Conservation (phyloP, 2,888 invertebrate species). For the Halocaridina rubra region DNA sequence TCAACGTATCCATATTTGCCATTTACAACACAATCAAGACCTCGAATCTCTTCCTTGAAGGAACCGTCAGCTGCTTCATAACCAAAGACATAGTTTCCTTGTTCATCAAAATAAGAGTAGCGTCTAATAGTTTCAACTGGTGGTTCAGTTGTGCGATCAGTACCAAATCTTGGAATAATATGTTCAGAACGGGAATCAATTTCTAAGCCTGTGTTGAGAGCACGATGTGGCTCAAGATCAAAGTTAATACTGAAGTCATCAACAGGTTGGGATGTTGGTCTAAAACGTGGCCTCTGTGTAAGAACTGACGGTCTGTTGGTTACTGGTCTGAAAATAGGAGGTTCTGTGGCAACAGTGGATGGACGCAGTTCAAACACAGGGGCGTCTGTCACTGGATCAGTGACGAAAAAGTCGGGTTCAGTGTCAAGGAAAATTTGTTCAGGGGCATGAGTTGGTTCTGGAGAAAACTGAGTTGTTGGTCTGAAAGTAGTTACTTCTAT, state of each 20-base stretch:
- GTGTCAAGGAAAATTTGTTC: slow-evolving; percentile 4
- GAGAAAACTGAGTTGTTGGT: neutral
- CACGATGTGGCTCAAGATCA: slow-evolving; percentile 38
- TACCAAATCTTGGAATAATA: neutral
- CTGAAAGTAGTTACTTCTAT: slow-evolving; percentile 1
- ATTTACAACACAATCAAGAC: slow-evolving; percentile 86
- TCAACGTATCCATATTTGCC: slow-evolving; percentile 90
- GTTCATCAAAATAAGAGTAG: slow-evolving; percentile 85
- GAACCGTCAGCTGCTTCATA: slow-evolving; percentile 84
- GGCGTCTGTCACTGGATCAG: slow-evolving; percentile 7
- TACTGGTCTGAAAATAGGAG: neutral
- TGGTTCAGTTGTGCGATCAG: slow-evolving; percentile 37
- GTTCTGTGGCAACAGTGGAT: neutral
- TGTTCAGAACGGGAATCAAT: slow-evolving; percentile 33
- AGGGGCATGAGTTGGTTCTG: neutral
- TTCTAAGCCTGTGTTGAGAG: slow-evolving; percentile 38
- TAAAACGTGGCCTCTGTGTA: neutral
- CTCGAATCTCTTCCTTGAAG: slow-evolving; percentile 87
- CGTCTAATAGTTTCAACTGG: slow-evolving; percentile 83
- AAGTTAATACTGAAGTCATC: neutral
- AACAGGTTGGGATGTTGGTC: neutral
- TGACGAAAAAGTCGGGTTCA: neutral
- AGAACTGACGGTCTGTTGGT: neutral
- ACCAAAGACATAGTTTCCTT: slow-evolving; percentile 86
- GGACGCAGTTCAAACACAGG: slow-evolving; percentile 9